Evolutionary conservation across 2,113 vertebrate species (phyloP), one percentile per base, ranked within the genome.

Genomic region (Chaetorhynchus papuensis): DNA sequence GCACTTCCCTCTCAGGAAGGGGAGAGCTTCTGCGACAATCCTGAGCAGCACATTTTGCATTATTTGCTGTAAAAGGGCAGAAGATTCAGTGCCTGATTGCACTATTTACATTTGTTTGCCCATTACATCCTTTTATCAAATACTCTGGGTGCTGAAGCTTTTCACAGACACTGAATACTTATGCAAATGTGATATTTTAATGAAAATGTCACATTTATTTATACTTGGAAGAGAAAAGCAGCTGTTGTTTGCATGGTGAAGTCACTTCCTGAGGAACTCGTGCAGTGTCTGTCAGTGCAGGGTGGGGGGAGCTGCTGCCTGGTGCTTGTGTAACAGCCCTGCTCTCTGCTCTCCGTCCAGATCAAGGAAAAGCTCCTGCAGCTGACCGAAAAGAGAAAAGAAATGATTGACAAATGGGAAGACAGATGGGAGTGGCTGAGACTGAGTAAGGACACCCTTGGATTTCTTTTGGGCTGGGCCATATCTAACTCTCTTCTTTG

Each of bases 401-500:
- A 99, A 92, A 99, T 99, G 99, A 99, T 99, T 96, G 99, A 99
- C 98, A 99, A 99, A 86, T 99, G 99, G 99, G 99, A 99, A 98
- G 99, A 99, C 97, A 98, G 99, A 95, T 99, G 99, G 99, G 99
- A 99, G 91, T 99, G 99, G 99, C 98, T 99, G n/a, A 98, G 99
- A 98, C 97, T 99, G 97, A 99, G 99, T 99, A 99, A 99, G 98
- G 49, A 94, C 5, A 2, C 41, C 12, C 44, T 91, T 65, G 44
- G 27, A 53, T 82, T 86, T 54, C 41, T 57, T 94, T 77, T 68
- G 50, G 61, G 59, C 20, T 75, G 72, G 80, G 50, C 49, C 6
- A 1, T 37, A 8, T 41, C 41, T 79, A 17, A 20, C 10, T 60
- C 20, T 50, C n/a, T 45, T 71, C 15, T 11, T 9, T 50, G 33